Evolutionary conservation across 2,797 vertebrate species (phyloP).

Genomic region (Pelochelys cantorii): DNA sequence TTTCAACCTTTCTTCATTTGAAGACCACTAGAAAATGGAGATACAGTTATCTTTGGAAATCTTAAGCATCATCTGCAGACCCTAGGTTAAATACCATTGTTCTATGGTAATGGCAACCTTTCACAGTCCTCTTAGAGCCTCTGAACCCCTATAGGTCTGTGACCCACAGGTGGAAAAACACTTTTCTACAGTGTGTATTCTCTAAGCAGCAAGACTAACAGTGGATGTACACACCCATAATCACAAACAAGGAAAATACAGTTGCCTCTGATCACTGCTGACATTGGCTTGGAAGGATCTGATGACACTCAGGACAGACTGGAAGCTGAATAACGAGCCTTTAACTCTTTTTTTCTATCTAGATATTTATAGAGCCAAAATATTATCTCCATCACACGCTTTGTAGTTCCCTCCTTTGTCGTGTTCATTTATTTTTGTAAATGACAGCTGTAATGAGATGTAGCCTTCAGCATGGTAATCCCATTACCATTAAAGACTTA

Average conservation of each 20-base stretch:
- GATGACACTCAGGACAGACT: neutral
- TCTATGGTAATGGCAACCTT: no score
- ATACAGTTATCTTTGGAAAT: neutral
- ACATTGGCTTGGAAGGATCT: neutral
- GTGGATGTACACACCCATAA: no score
- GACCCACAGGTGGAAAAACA: neutral
- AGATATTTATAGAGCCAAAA: neutral
- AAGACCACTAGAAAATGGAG: neutral
- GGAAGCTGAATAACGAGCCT: neutral
- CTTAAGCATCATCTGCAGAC: neutral
- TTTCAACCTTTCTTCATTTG: neutral
- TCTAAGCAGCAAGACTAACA: neutral
- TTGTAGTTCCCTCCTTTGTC: neutral
- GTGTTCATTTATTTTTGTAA: neutral
- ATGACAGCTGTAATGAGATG: neutral
- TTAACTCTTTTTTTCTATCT: neutral
- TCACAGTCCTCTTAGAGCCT: no score
- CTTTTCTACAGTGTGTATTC: neutral
- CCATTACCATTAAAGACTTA: neutral
- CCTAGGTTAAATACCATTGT: neutral
- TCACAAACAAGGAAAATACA: neutral
- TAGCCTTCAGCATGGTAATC: neutral
- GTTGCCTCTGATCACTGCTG: neutral
- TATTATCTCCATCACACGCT: neutral
- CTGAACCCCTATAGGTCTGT: no score